Evolutionary conservation across 2,888 invertebrate species (phyloP).

Genomic region (Caenorhabditis japonica): DNA sequence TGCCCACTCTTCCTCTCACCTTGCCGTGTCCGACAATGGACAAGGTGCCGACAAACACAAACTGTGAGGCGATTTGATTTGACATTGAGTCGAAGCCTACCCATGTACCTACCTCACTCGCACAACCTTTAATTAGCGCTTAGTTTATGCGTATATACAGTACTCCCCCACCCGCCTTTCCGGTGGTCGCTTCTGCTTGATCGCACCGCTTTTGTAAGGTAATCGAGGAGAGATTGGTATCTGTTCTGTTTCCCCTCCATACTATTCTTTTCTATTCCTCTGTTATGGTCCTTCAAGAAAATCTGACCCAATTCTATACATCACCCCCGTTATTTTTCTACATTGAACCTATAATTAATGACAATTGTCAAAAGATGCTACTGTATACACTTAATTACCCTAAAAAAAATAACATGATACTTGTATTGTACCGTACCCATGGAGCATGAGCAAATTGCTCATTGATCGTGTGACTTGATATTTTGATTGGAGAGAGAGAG

Average conservation of each 20-base stretch:
- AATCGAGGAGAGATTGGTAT: constrained; percentile 45
- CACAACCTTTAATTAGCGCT: constrained; percentile 24
- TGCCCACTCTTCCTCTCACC: no score
- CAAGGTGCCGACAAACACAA: constrained; percentile 15
- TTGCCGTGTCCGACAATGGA: no score
- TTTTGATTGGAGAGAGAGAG: no score
- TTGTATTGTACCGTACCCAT: no score
- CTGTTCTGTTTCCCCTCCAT: background rate
- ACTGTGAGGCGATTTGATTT: no score
- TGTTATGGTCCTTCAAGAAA: constrained; percentile 25
- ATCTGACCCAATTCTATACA: constrained; percentile 38
- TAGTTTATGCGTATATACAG: constrained; percentile 32
- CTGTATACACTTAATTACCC: constrained; percentile 20
- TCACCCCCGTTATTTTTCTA: no score
- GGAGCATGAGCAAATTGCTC: no score
- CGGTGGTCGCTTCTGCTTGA: constrained; percentile 25
- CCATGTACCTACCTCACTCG: background rate
- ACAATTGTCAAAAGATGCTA: constrained; percentile 6
- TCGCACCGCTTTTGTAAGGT: constrained; percentile 42
- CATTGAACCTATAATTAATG: constrained; percentile 49
- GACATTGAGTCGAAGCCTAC: constrained; percentile 44
- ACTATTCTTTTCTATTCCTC: background rate
- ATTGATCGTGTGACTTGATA: no score
- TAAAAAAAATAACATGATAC: constrained; percentile 11
- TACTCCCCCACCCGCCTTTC: constrained; percentile 10